Percentiles rank a stretch among this genome's conserved stretches.
These are phyloP conservation scores for Cactoblastis cactorum DNA, from an alignment of 2,888 invertebrate genomes.

Conservation along the genomic window DNA sequence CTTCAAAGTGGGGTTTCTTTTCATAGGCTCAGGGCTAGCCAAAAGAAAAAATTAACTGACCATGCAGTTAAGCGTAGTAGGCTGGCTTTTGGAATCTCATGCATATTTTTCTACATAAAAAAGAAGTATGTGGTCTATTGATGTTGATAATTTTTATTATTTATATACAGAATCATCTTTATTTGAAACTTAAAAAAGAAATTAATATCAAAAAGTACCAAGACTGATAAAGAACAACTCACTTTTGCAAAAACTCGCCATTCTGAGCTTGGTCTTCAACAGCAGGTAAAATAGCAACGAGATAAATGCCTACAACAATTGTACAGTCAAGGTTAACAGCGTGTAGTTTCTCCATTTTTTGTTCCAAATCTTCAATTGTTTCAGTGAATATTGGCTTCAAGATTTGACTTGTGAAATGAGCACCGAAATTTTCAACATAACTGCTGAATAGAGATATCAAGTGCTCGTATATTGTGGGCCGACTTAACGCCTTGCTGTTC, in stretches of 20 bases:
- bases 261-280: slow-evolving; percentile 72
- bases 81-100: too few relatives aligned
- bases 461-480: slow-evolving; percentile 53
- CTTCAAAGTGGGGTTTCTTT: too few relatives aligned
- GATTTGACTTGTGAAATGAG: slow-evolving; percentile 78
- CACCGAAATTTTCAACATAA: slow-evolving; percentile 83
- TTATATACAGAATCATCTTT: too few relatives aligned
- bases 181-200: too few relatives aligned
- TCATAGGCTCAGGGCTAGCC: too few relatives aligned
- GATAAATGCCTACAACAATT: slow-evolving; percentile 80
- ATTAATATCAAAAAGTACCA: too few relatives aligned
- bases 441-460: slow-evolving; percentile 55
- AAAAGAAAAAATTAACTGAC: too few relatives aligned
- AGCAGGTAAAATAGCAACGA: slow-evolving; percentile 76
- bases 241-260: slow-evolving; percentile 80
- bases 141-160: too few relatives aligned
- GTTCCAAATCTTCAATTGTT: slow-evolving; percentile 80
- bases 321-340: slow-evolving; percentile 74
- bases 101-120: too few relatives aligned
- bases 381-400: slow-evolving; percentile 79
- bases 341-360: slow-evolving; percentile 78
- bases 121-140: too few relatives aligned
- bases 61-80: too few relatives aligned
- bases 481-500: slow-evolving; percentile 52
- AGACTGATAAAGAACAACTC: slow-evolving; percentile 21